Base-by-base conservation (phyloP, 2,113 vertebrate genomes). In the Pollachius pollachius region DNA sequence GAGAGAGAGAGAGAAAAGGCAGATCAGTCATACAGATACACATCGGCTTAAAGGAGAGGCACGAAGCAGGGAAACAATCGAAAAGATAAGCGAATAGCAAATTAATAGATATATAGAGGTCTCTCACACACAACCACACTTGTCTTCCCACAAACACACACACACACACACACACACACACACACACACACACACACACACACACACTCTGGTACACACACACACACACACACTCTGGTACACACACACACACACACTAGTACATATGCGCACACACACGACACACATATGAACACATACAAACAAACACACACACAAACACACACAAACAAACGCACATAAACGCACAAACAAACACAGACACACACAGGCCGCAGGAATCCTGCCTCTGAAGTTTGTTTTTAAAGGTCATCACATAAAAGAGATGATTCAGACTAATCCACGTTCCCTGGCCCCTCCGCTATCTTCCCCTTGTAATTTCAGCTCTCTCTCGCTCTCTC, bases 321-420 rank as follows among this genome's bases (percentile, higher is more conserved):
- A 16, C 66, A 27, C 17, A n/a, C 52, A 15, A 63, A 66, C 63
- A 48, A 58, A 67, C 67, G 63, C 68, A 71, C 54, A 71, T 61
- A 59, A 48, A 72, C 67, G 67, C 69, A 68, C 65, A 79, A 59
- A 64, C 72, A 72, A 0, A 70, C 65, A 37, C 25, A 23, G 4
- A 48, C 30, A 48, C 4, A 57, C 18, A 56, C 59, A 68, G 9
- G 17, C n/a, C 18, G 17, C 23, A 3, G 54, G 54, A 16, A n/a
- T n/a, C 27, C 59, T 58, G 61, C 81, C 78, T 83, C 76, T 77
- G 81, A 83, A 88, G 69, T 78, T 79, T 80, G 76, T 84, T 74
- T 84, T 90, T 88, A 89, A 87, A 89, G 88, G 88, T 90, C 87
- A 89, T 86, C 82, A 81, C 81, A 89, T 90, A 82, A 85, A 90